Base-by-base conservation (phyloP, 92 coral and sea anemone species). In the Zoanthus gigantus region DNA sequence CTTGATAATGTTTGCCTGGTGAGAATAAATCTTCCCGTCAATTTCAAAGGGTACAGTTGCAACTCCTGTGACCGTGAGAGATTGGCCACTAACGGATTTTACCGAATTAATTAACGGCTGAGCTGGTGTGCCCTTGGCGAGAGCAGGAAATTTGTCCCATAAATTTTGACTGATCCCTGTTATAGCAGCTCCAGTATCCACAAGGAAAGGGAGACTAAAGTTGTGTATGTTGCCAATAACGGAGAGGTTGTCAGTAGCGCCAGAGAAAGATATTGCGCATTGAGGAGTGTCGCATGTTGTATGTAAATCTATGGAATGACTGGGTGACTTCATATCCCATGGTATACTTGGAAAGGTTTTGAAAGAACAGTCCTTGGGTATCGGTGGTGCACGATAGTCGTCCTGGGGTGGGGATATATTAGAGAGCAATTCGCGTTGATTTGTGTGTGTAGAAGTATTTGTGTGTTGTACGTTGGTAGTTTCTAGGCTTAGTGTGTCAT, bases 111-210 rank as follows among this genome's bases (percentile, higher is more conserved):
- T 58, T 29, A 71, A 31, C 34, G 45, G 17, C 45, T 65, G 16
- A n/a, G 12, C 31, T 42, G 87, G 80, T 12, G 29, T 74, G 71
- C 31, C 15, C 16, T 56, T 58, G 31, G 44, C 47, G 3, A 30
- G 47, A 54, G 29, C 16, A 6, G 84, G 84, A 15, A 89, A 17
- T 14, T 31, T 9, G 8, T 88, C 23, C 72, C 34, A 83, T 11
- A 57, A 30, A 7, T 11, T 45, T 9, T n/a, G 66, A 56, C 80
- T 18, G 15, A 89, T 58, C 2, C 63, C 63, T 0, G 89, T 68
- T 28, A 85, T 28, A 8, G 89, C 75, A 52, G 92, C 84, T 10
- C 92, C 92, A n/a, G 84, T 89, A 47, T 83, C 92, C n/a, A 78
- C 72, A 12, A 89, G 58, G 76, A 76, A 84, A 13, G 66, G 15